These are phyloP conservation scores for Smithornis capensis DNA, from an alignment of 2,113 vertebrate genomes.

Conservation along the genomic window DNA sequence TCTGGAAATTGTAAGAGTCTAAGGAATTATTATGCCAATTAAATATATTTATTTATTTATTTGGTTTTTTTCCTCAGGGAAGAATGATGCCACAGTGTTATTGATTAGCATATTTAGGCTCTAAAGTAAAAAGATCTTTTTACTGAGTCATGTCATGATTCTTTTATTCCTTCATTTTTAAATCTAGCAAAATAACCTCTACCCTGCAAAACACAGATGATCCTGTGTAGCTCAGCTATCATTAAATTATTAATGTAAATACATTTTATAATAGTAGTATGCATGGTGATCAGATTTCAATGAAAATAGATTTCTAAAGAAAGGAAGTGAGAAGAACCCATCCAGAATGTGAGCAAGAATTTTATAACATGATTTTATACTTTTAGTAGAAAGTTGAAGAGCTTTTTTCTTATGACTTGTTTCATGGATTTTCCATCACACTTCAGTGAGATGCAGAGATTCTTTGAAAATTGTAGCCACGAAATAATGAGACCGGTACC, in stretches of 20 bases:
- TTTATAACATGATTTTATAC: background rate
- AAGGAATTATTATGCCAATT: background rate
- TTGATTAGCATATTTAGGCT: background rate
- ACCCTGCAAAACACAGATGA: background rate
- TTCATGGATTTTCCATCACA: background rate
- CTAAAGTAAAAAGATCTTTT: background rate
- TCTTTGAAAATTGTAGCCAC: background rate
- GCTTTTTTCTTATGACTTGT: background rate
- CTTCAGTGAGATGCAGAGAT: background rate
- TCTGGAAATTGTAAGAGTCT: background rate
- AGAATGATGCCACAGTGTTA: background rate
- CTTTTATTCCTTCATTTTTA: background rate
- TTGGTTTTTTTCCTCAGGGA: background rate
- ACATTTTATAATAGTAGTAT: background rate
- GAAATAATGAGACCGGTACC: accelerated
- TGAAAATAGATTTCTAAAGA: background rate
- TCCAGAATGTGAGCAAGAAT: background rate
- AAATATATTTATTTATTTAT: background rate
- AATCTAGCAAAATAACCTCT: background rate
- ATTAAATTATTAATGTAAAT: background rate
- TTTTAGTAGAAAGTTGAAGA: background rate
- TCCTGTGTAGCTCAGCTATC: background rate
- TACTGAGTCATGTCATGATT: background rate
- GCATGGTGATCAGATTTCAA: background rate
- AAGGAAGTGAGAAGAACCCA: background rate